Evolutionary conservation across 2,113 vertebrate genomes (phyloP).

Genomic region (Phalacrocorax pelagicus): DNA sequence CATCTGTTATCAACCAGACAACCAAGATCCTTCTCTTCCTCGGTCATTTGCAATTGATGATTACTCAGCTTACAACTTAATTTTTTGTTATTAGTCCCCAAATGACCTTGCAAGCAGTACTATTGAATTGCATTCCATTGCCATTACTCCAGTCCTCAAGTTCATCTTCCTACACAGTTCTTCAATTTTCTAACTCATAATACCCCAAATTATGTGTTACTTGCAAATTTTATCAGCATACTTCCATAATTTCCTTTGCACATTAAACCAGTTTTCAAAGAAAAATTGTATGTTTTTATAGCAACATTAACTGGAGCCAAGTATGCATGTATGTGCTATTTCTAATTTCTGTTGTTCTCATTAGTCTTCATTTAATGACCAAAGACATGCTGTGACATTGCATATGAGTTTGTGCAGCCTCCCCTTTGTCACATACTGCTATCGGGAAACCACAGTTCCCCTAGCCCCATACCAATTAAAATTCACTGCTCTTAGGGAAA

Average conservation of each 20-base stretch:
- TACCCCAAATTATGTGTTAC: background rate
- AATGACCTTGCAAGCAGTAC: constrained; percentile 2
- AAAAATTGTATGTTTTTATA: constrained; percentile 21
- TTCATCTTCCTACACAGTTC: background rate
- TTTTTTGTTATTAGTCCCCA: constrained; percentile 48
- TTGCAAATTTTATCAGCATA: background rate
- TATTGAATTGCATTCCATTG: background rate
- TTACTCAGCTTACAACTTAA: constrained; percentile 51
- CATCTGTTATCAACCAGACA: background rate
- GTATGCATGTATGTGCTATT: background rate
- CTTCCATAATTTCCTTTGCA: background rate
- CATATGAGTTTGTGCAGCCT: background rate
- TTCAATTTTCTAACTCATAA: constrained; percentile 21
- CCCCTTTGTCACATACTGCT: background rate
- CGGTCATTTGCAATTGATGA: constrained; percentile 22
- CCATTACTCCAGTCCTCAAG: background rate
- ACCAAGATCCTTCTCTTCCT: background rate
- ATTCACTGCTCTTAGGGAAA: background rate
- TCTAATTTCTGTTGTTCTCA: background rate
- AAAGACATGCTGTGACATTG: background rate
- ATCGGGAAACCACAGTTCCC: background rate
- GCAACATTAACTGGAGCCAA: background rate
- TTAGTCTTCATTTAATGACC: background rate
- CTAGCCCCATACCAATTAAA: background rate
- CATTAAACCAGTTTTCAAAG: constrained; percentile 1